These are phyloP conservation scores for Lasioglossum vierecki DNA, from an alignment of 2,888 invertebrate species.

Conservation along the genomic window DNA sequence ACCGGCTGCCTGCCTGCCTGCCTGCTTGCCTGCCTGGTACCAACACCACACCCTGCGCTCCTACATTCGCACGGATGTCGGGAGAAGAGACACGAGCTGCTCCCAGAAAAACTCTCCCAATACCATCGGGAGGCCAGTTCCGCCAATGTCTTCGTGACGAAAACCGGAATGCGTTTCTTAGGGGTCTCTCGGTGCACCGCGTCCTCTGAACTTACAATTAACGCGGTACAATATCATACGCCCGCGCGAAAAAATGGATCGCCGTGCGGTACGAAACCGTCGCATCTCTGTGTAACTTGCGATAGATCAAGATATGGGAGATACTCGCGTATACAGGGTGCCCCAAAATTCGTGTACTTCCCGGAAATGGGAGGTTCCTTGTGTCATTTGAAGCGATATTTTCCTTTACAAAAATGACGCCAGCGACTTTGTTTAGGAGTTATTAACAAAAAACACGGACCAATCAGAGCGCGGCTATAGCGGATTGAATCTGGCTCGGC, in stretches of 20 bases:
- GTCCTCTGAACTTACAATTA: slow-evolving; percentile 68
- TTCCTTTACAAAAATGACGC: too few relatives aligned
- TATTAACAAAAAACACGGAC: too few relatives aligned
- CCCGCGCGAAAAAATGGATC: slow-evolving; percentile 31
- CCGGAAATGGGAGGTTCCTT: too few relatives aligned
- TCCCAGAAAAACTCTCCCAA: slow-evolving; percentile 63
- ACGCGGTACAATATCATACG: slow-evolving; percentile 66
- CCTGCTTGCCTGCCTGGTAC: slow-evolving; percentile 17
- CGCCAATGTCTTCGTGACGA: slow-evolving; percentile 69
- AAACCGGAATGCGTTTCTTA: slow-evolving; percentile 73
- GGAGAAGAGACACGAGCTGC: slow-evolving; percentile 68
- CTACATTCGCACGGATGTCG: slow-evolving; percentile 70
- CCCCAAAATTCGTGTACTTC: too few relatives aligned
- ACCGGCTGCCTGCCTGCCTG: neutral
- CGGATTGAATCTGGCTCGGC: too few relatives aligned
- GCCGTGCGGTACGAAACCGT: neutral
- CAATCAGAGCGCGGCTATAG: too few relatives aligned
- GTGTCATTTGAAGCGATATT: too few relatives aligned
- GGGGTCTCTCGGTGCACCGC: slow-evolving; percentile 35
- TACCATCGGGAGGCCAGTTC: slow-evolving; percentile 63
- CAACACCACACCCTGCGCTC: slow-evolving; percentile 67
- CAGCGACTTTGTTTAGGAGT: too few relatives aligned
- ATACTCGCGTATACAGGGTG: neutral
- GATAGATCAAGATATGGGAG: neutral
- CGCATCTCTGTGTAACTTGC: neutral